A percentile compares a stretch with the other conserved stretches of the same genome.
Evolutionary conservation across 2,113 vertebrate genomes (phyloP).

Genomic region (Leptosomus discolor): DNA sequence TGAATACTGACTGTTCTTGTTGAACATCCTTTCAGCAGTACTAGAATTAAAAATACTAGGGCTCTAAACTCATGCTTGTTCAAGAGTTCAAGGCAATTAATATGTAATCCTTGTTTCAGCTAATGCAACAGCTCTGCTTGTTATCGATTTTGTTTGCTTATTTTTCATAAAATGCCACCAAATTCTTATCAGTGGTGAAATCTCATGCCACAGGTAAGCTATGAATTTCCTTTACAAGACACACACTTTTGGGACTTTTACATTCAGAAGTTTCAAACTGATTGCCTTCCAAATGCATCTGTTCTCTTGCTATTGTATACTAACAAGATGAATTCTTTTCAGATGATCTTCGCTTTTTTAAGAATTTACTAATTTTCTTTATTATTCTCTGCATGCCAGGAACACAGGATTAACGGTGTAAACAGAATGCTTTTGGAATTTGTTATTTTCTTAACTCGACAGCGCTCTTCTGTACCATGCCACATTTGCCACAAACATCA

Average conservation of each 20-base stretch:
- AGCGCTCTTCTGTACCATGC: background rate
- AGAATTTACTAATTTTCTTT: background rate
- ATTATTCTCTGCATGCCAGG: background rate
- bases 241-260: background rate
- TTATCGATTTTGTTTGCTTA: background rate
- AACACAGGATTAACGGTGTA: background rate
- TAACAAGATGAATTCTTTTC: background rate
- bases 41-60: background rate
- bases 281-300: background rate
- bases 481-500: background rate
- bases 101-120: fast-evolving
- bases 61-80: background rate
- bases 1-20: background rate
- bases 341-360: background rate
- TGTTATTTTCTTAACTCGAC: background rate
- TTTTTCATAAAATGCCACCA: background rate
- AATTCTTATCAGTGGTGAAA: background rate
- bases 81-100: background rate
- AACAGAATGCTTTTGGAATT: background rate
- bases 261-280: background rate
- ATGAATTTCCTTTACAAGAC: background rate
- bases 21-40: background rate
- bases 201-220: background rate
- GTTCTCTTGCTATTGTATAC: background rate
- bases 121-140: background rate